phyloP scores from a whole-genome alignment of 2,888 invertebrate species.

The Smittia aterrima region DNA sequence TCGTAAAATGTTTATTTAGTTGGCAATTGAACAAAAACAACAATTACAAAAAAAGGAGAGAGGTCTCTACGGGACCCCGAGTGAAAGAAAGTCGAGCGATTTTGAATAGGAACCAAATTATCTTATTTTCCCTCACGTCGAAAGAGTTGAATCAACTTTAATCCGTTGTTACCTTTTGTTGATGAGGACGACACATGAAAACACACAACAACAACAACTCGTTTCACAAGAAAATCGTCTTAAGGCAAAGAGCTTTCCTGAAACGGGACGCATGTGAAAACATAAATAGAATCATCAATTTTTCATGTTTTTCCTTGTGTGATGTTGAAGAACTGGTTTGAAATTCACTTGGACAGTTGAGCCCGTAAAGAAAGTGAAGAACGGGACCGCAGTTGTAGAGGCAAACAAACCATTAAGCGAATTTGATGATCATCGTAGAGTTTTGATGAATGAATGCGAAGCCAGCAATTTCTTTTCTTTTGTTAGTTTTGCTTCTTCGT shows the following conservation, averaged over 20 bases:
- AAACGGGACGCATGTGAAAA: constrained; percentile 29
- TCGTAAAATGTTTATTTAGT: constrained; percentile 41
- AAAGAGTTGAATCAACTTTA: constrained; percentile 41
- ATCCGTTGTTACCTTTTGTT: constrained; percentile 39
- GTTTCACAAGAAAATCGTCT: constrained; percentile 10
- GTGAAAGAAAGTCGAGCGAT: not conserved
- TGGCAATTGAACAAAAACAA: constrained; percentile 41
- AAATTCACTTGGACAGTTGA: not conserved
- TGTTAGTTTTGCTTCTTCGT: not conserved
- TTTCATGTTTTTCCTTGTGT: constrained; percentile 9
- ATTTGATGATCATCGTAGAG: constrained; percentile 9
- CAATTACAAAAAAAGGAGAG: constrained; percentile 14
- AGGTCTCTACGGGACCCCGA: constrained; percentile 1
- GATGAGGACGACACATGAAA: constrained; percentile 19
- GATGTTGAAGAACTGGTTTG: not conserved
- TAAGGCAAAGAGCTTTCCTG: not conserved
- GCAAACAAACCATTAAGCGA: constrained; percentile 38
- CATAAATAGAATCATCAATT: constrained; percentile 41
- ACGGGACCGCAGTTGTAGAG: constrained; percentile 31
- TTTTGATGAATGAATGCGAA: constrained; percentile 26
- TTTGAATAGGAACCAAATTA: constrained; percentile 39
- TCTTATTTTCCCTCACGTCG: constrained; percentile 9
- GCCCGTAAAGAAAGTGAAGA: constrained; percentile 1
- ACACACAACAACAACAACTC: constrained; percentile 15
- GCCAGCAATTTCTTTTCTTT: constrained; percentile 15